phyloP scores from a whole-genome alignment of 2,797 vertebrate genomes.

The Rhincodon typus region DNA sequence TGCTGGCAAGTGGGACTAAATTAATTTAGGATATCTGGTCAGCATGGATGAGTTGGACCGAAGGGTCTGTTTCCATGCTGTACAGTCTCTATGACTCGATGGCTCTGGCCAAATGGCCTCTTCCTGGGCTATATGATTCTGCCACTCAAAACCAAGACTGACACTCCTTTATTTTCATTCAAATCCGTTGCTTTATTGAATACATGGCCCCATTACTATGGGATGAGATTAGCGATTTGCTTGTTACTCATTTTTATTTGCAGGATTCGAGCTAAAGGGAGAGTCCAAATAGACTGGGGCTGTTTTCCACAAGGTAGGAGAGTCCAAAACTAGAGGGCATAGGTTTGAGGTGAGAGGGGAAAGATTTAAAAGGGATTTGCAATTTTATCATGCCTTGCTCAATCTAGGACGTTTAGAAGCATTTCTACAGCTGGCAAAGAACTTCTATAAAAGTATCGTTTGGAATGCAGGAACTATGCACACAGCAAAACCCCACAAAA shows the following conservation, averaged over 20 bases:
- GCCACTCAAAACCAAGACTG: background rate
- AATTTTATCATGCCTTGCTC: background rate
- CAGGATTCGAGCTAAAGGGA: no score
- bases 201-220: background rate
- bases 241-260: background rate
- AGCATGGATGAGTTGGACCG: no score
- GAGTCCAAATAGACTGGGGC: no score
- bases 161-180: background rate
- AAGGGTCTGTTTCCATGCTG: no score
- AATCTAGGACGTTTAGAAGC: background rate
- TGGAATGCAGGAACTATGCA: background rate
- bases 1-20: no score
- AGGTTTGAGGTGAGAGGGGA: no score
- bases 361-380: no score
- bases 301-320: no score
- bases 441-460: background rate
- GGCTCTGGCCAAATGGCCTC: background rate
- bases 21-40: no score
- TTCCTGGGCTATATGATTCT: background rate
- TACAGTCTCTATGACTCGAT: background rate
- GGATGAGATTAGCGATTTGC: background rate
- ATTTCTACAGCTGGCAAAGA: background rate
- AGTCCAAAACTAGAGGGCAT: no score
- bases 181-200: background rate
- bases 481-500: background rate